Evolutionary conservation across 2,113 vertebrate species (phyloP), one percentile per base, ranked within the genome.

Genomic region (Scartelaos histophorus): DNA sequence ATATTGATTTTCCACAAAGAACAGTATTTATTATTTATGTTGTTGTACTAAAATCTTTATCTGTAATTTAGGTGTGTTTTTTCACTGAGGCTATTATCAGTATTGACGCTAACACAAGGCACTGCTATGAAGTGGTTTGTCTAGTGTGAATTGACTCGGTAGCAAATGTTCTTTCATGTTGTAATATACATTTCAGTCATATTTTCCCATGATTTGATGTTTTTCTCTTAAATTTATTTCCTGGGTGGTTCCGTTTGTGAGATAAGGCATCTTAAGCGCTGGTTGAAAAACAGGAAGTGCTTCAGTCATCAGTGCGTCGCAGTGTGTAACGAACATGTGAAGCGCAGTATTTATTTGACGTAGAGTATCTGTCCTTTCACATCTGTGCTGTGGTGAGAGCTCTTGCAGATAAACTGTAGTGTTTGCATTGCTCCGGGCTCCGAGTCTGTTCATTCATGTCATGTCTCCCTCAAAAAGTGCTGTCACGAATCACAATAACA

Each of bases 251-350:
- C 17, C 66, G 57, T 74, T 81, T 83, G 25, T 13, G 25, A 61
- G 84, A 85, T 85, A 70, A 74, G 70, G 57, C 43, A 82, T 89
- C 86, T 76, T 24, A 78, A 80, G 80, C 80, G 57, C 69, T 24
- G 64, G 74, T 10, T 71, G 73, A 10, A 56, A 68, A 82, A 84
- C 82, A 86, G 75, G 89, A 92, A 75, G 78, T 70, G 16, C 67
- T 73, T 74, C 68, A 79, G 61, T 34, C 57, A 2, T 83, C 66
- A 66, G 9, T 66, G 67, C 79, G 73, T 73, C 61, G 24, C 82
- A 73, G 71, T 0, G 1, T 82, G 67, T 84, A 72, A 75, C 70
- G 47, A 17, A 3, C 3, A 22, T 71, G 70, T 64, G 45, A 57
- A 34, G 51, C 24, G 15, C 17, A 13, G 56, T 83, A 61, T 43